Evolutionary conservation across 2,888 invertebrate species (phyloP).

Genomic region (Nymphalis urticae): DNA sequence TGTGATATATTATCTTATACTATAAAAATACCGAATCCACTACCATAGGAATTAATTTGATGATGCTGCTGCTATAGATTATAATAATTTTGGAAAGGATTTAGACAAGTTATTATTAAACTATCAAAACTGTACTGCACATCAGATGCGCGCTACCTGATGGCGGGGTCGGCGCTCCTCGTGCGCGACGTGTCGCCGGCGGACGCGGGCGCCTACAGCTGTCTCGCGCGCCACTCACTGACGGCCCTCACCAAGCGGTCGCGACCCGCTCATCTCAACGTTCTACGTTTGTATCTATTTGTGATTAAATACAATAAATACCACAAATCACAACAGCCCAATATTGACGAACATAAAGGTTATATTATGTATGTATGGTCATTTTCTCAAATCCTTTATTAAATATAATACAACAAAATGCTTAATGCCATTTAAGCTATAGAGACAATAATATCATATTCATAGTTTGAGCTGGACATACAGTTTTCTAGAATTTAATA

Average conservation of each 20-base stretch:
- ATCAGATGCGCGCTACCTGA: slow-evolving; percentile 60
- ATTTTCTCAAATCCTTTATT: too few relatives aligned
- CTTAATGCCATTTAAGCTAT: not conserved
- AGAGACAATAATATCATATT: not conserved
- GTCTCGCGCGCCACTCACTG: slow-evolving; percentile 85
- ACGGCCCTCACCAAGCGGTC: slow-evolving; percentile 85
- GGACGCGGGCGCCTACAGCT: slow-evolving; percentile 84
- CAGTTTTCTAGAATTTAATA: not conserved
- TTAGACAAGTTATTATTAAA: not conserved
- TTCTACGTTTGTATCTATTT: slow-evolving; percentile 72
- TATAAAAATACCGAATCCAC: too few relatives aligned
- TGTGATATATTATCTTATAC: too few relatives aligned
- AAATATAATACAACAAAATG: too few relatives aligned
- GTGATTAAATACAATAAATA: not conserved
- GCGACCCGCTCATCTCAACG: slow-evolving; percentile 80
- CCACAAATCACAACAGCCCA: too few relatives aligned
- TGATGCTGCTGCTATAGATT: too few relatives aligned
- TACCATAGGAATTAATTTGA: too few relatives aligned
- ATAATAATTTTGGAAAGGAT: too few relatives aligned
- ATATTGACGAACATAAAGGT: too few relatives aligned
- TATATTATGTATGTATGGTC: too few relatives aligned
- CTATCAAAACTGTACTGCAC: not conserved
- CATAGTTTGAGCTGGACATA: not conserved
- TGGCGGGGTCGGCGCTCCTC: slow-evolving; percentile 60
- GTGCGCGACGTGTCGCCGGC: slow-evolving; percentile 71